Percentiles rank a stretch among this genome's conserved stretches.
Conservation (phyloP, 1,140 invertebrate genomes). For the Sarcophaga peregrina region DNA sequence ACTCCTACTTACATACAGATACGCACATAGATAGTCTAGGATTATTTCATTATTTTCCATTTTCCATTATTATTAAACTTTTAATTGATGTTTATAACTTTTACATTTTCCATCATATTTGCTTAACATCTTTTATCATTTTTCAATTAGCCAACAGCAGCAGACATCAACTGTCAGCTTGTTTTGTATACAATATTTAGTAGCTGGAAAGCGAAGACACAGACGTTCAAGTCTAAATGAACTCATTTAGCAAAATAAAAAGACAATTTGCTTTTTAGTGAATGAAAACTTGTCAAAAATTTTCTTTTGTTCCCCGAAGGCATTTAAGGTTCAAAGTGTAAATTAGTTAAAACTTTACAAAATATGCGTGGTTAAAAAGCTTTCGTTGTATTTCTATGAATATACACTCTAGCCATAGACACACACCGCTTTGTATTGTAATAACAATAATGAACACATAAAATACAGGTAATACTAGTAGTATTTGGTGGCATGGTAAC, state of each 20-base stretch:
- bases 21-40: no score
- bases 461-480: no score
- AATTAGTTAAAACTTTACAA: constrained; percentile 6
- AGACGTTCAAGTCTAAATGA: not conserved
- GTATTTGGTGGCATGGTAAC: no score
- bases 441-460: no score
- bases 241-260: not conserved
- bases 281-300: not conserved
- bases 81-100: constrained; percentile 16
- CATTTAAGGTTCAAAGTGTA: constrained; percentile 9
- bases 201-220: not conserved
- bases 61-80: not conserved
- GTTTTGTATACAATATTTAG: not conserved
- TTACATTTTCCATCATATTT: not conserved
- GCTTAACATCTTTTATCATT: not conserved
- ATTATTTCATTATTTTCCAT: no score
- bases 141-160: no score
- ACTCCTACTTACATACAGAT: no score
- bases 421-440: no score
- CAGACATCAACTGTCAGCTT: not conserved
- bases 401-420: not conserved
- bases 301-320: not conserved
- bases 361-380: not conserved
- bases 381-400: not conserved
- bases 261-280: not conserved